Evolutionary conservation across 2,888 invertebrate genomes (phyloP), one percentile per base, ranked within the genome.

Genomic region (Drosophila buzzatii): DNA sequence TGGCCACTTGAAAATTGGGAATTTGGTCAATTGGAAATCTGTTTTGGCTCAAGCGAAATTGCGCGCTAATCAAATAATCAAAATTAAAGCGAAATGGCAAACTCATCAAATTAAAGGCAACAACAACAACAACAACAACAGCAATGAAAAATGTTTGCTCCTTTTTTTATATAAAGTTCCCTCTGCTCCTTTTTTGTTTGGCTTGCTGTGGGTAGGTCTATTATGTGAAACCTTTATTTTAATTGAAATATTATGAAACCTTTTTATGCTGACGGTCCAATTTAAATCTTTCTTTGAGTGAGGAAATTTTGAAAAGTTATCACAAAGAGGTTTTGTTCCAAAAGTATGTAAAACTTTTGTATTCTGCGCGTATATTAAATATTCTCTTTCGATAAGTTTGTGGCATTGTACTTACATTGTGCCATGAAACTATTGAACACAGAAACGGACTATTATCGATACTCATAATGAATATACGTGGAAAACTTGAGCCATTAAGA

Each of bases 31-130:
- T 69, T 58, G 60, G 45, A 68, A 81, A 70, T 64, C 70, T 70
- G 79, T 71, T 69, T 66, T 68, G 27, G 62, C 52, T 81, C 67
- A 66, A 70, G 56, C 27, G 18, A 61, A 70, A 75, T 75, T 58
- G 55, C 31, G 61, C 62, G 76, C 31, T 65, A 79, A 77, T 77
- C 70, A 74, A 75, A 75, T 68, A 61, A 71, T 75, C 76, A 51
- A 44, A 66, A 71, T 70, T 53, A 57, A 23, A 27, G 3, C 44
- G 27, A 44, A 66, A 65, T 57, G 31, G 41, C 49, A 35, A 69
- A 53, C 56, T 67, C 57, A 18, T 37, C n/a, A 20, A 12, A 47
- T 33, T 16, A 20, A 44, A 9, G 23, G 7, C 9, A 18, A 9
- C 39, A 57, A 8, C 33, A 37, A 37, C 35, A 53, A 27, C 10